A percentile compares a stretch with the other conserved stretches of the same genome.
These are phyloP conservation scores for Papilio dardanus DNA, from an alignment of 1,140 invertebrate genomes.

Conservation along the genomic window DNA sequence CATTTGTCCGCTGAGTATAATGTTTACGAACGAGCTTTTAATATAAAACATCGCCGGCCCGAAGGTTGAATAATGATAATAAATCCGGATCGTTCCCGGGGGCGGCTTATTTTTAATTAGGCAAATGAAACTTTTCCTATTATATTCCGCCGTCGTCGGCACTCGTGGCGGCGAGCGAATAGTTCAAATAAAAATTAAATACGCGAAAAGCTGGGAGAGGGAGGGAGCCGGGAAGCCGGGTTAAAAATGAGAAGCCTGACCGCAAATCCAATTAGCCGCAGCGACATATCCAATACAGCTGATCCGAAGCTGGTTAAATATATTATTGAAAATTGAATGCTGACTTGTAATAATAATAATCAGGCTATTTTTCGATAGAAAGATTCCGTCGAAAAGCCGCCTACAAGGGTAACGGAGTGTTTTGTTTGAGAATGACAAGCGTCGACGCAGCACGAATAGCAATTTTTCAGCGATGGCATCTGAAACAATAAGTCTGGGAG, in stretches of 20 bases:
- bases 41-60: slow-evolving; percentile 54
- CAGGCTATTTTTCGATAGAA: slow-evolving; percentile 8
- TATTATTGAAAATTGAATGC: slow-evolving; percentile 53
- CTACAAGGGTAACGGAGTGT: slow-evolving; percentile 3
- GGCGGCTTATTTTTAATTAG: slow-evolving; percentile 76
- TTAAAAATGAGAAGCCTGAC: slow-evolving; percentile 61
- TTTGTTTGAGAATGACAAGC: slow-evolving; percentile 10
- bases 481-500: slow-evolving; percentile 70
- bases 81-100: slow-evolving; percentile 63
- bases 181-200: slow-evolving; percentile 70
- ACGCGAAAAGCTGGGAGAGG: slow-evolving; percentile 47
- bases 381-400: background rate
- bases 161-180: slow-evolving; percentile 47
- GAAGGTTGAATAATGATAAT: slow-evolving; percentile 60
- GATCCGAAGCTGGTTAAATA: slow-evolving; percentile 56
- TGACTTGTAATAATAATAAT: background rate
- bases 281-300: slow-evolving; percentile 60
- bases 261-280: slow-evolving; percentile 69
- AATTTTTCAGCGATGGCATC: slow-evolving; percentile 63
- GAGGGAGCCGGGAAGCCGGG: slow-evolving; percentile 42
- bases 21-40: slow-evolving; percentile 57
- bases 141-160: slow-evolving; percentile 62
- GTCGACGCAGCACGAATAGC: slow-evolving; percentile 43
- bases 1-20: slow-evolving; percentile 49
- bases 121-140: slow-evolving; percentile 76